These are phyloP conservation scores for Chaunax sp. DNA, from an alignment of 2,797 vertebrate genomes.

Conservation along the genomic window DNA sequence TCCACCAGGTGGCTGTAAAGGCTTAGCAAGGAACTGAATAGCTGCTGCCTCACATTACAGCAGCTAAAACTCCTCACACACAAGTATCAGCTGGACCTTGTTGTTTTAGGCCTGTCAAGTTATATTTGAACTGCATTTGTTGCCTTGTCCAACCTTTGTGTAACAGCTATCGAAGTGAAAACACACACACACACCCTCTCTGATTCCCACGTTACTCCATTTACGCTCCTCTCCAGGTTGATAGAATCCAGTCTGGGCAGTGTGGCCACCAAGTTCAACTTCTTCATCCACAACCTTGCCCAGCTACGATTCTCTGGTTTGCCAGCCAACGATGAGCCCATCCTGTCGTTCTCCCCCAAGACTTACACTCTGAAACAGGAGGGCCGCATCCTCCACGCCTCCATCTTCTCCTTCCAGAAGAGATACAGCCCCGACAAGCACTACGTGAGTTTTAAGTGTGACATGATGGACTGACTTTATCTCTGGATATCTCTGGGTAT, in stretches of 20 bases:
- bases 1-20: constrained; percentile 53
- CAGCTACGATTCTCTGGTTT: constrained; percentile 96
- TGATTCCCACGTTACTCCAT: neutral
- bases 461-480: neutral
- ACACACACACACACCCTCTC: too few relatives aligned
- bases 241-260: constrained; percentile 98
- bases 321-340: constrained; percentile 94
- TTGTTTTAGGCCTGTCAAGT: constrained; percentile 8
- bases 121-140: neutral
- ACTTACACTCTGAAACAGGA: constrained; percentile 95
- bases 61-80: neutral
- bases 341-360: constrained; percentile 95
- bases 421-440: constrained; percentile 98
- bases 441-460: constrained; percentile 85
- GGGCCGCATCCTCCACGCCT: constrained; percentile 90
- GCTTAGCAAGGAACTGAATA: neutral
- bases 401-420: constrained; percentile 98
- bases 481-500: neutral
- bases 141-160: neutral
- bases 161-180: neutral
- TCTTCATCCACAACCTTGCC: constrained; percentile 98
- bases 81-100: neutral
- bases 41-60: neutral
- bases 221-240: constrained; percentile 78
- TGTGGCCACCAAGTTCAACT: constrained; percentile 98